Base-by-base conservation (phyloP, 2,797 vertebrate genomes). In the Percopsis omiscomaycus region DNA sequence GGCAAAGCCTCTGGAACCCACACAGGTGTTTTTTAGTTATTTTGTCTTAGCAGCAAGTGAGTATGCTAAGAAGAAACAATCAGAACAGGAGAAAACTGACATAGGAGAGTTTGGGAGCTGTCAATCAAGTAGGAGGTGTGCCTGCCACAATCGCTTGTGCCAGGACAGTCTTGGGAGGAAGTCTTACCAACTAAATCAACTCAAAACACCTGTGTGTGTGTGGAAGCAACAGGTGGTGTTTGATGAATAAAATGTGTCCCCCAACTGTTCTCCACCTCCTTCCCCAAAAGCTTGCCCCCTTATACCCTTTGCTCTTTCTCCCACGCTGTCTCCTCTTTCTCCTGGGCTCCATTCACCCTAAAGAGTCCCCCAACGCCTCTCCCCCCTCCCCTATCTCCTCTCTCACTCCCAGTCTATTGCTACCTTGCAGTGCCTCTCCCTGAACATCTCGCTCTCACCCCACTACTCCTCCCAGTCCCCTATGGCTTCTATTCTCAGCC, bases 181-280 rank as follows among this genome's bases (percentile, higher is more conserved):
- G 22, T 22, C 22, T 22, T 22, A 22, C 22, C 22, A 22, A 22
- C 22, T 22, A 22, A 22, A 22, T 1, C 22, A 22, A 22, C 22
- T 22, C 22, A 22, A 52, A 55, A 68, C 59, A 30, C 5, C 10
- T 46, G 42, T n/a, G 42, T 28, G 56, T 58, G 56, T 46, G 56
- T 58, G 42, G 14, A 27, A 37, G 9, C 32, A 61, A 52, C 50
- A 61, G 48, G 22, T 56, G 64, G 64, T 64, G 79, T 68, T 22
- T 49, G 32, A 69, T 81, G 42, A 77, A 79, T 47, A 67, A 58
- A 81, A 78, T 66, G 66, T 54, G 8, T 71, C 71, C 57, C 65
- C 48, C 2, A 73, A 62, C 52, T 54, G 51, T 52, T 61, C 27
- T 49, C 15, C 53, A 47, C 45, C 30, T 61, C 42, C 49, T 30